Evolutionary conservation across 1,140 invertebrate species (phyloP), one percentile per base, ranked within the genome.

Genomic region (Polyergus mexicanus): DNA sequence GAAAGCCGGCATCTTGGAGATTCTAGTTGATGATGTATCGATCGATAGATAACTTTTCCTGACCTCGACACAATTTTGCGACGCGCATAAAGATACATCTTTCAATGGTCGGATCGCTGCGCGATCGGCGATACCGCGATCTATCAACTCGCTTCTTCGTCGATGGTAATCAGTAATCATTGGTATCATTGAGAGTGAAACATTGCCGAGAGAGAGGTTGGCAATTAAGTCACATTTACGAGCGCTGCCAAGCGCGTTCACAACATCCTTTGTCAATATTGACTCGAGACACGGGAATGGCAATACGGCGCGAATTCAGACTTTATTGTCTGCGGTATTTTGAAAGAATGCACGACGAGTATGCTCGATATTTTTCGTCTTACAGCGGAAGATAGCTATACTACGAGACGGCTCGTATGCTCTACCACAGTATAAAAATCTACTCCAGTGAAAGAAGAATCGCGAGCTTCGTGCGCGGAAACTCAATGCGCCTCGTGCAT

Each of bases 171-270:
- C 77, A 13, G 77, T 66, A 71, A 88, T 87, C 87, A 76, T 71
- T 54, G 86, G 83, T 68, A 71, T 84, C 78, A 88, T 66, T 77
- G 78, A 84, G 56, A 84, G 65, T 81, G 28, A 72, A 88, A 60
- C 41, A 84, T 56, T 38, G 56, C 76, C 65, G 69, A 60, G 38
- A 69, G 38, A 69, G 81, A 44, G 66, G 8, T 3, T 13, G 44
- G 80, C 66, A 85, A 88, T 88, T 88, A 88, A 88, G 69, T 77
- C 63, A 41, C 72, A 60, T 62, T 77, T 88, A 72, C 78, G 66
- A 19, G 32, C 25, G 58, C 51, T 19, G 11, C 44, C 19, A 28
- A 35, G 56, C 74, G 11, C 60, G 60, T 25, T 74, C n/a, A 32
- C 51, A 60, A 22, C 47, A 58, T 62, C 25, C 22, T 41, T 63